Conservation (phyloP, 2,797 vertebrate genomes). For the Antrozous pallidus region DNA sequence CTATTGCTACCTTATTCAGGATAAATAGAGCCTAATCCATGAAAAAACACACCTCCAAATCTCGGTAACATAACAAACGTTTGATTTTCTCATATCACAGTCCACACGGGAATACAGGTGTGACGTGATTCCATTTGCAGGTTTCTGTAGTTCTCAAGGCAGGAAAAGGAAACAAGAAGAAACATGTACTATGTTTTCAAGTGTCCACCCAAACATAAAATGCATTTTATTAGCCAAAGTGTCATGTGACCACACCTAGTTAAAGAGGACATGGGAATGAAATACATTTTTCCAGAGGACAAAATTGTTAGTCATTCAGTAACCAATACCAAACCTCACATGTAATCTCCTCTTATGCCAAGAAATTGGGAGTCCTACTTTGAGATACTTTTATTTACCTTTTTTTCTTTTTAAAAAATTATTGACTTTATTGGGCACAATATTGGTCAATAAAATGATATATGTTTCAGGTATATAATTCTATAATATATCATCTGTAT, state of each 20-base stretch:
- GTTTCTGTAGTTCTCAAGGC: background rate
- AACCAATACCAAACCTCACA: background rate
- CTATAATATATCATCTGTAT: background rate
- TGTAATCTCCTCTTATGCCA: background rate
- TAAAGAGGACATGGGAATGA: background rate
- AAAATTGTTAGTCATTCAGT: background rate
- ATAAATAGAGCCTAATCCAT: background rate
- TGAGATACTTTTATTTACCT: background rate
- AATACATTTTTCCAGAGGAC: background rate
- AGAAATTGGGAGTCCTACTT: background rate
- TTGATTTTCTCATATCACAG: background rate
- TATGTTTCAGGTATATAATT: background rate
- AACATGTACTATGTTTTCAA: background rate
- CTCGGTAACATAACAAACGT: background rate
- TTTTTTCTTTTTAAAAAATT: background rate
- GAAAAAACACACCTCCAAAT: background rate
- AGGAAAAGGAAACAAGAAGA: background rate
- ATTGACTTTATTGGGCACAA: background rate
- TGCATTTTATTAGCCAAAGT: background rate
- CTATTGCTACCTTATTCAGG: background rate
- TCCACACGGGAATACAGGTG: background rate
- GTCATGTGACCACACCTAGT: background rate
- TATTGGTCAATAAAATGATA: background rate
- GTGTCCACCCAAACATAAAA: background rate
- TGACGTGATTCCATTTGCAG: background rate